Evolutionary conservation across 2,888 invertebrate species (phyloP), one percentile per base, ranked within the genome.

Genomic region (Hymenopus coronatus): DNA sequence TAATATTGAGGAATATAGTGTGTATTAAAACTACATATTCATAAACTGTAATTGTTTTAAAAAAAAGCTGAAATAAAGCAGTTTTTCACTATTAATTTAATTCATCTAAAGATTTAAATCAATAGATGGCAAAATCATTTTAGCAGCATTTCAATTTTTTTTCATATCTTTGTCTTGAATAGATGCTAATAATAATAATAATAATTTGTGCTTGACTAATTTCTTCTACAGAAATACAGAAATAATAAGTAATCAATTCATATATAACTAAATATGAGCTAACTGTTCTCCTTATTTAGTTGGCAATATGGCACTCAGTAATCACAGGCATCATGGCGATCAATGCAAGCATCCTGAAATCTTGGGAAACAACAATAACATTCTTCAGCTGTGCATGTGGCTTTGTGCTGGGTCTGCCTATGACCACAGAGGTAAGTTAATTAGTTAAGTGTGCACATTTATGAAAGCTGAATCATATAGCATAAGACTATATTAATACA

Each of bases 231-330:
- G 3, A 6, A 6, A 8, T 70, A 15, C 3, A 6, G 28, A 83
- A 83, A 83, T 30, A 30, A 28, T 28, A 40, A 81, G 81, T 87
- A 14, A 70, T 28, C 25, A 81, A 14, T 25, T 81, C 46, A 20
- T 25, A 70, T 70, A 0, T 70, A 25, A 6, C 15, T 20, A 70
- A 70, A 70, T 70, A 20, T 40, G 40, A 40, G 12, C 12, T 40
- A 40, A 40, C 88, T 89, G n/a, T 89, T 91, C 89, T 54, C 20
- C 46, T 70, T 70, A 91, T 92, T 91, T 70, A 95, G 94, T 94
- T 98, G 91, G 98, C 97, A 0, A 96, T 98, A 92, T 98, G 98
- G 98, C 97, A 98, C 92, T 97, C 97, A 92, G 97, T 98, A 88
- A 97, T 98, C 90, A 96, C 97, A 28, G 97, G 97, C 3, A 95